Evolutionary conservation across 1,140 invertebrate genomes (phyloP), one percentile per base, ranked within the genome.

Genomic region (Nilaparvata lugens): DNA sequence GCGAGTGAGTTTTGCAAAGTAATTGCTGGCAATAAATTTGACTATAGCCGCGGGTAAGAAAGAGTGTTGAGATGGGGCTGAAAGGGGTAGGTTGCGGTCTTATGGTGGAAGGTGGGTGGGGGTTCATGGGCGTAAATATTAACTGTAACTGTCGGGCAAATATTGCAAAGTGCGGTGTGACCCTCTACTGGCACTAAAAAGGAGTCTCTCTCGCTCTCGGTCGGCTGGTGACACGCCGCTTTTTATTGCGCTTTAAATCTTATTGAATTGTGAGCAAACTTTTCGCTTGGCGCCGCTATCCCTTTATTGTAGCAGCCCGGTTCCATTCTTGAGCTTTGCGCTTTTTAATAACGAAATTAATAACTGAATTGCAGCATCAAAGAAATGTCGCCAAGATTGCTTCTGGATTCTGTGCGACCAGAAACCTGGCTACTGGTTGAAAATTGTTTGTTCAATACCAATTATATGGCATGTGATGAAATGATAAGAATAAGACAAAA

Each of bases 231-330:
- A 48, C 45, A 48, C 14, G 21, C 2, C 16, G 16, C 45, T 18
- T 48, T 48, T 48, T 48, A 48, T 48, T 48, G 45, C 45, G 45
- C 45, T 48, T 48, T 48, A 48, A 48, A 48, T 48, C 45, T 48
- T 48, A 48, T 48, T 48, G 45, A 48, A 48, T 48, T 48, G 45
- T 48, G 45, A 48, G 45, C 45, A 48, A 48, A 48, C 45, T 48
- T 48, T 48, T 35, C 31, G 31, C 45, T 23, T 16, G 21, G 45
- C 45, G 16, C 45, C 16, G 45, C n/a, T 18, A 16, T 48, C 5
- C 45, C 21, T 48, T 23, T 48, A 48, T 48, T 48, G 45, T 48
- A 48, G 31, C 31, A 35, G 31, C 31, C 31, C 31, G 31, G 31
- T 35, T 35, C 45, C 45, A 48, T 48, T 48, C 45, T 48, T 35